A percentile compares a stretch with the other conserved stretches of the same genome.
These are phyloP conservation scores for Plebejus anna DNA, from an alignment of 2,888 invertebrate species.

Conservation along the genomic window DNA sequence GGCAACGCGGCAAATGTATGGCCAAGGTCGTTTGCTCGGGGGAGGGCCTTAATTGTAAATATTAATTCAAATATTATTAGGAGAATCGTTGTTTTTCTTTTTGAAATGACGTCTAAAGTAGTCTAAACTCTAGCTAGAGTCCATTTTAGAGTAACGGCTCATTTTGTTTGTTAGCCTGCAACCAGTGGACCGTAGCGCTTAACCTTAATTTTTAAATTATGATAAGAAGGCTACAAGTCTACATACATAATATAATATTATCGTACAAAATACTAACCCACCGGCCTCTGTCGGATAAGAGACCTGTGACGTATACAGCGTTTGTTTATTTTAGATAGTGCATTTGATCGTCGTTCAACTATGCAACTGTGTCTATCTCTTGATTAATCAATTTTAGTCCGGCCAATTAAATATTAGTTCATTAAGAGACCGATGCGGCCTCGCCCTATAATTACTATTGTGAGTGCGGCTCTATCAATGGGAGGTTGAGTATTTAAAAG, in stretches of 20 bases:
- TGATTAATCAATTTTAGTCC: slow-evolving; percentile 17
- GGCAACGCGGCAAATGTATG: no score
- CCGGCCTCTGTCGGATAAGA: background rate
- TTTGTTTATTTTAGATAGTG: slow-evolving; percentile 24
- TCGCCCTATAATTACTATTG: slow-evolving; percentile 16
- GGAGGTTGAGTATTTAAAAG: background rate
- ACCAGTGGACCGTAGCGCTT: background rate
- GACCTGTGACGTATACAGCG: background rate
- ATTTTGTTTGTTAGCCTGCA: slow-evolving; percentile 1
- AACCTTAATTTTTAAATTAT: slow-evolving; percentile 14
- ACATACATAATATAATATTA: background rate
- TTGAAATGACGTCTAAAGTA: background rate
- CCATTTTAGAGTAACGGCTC: background rate
- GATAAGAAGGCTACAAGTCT: background rate
- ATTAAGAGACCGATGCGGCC: slow-evolving; percentile 19
- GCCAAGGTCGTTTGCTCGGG: no score
- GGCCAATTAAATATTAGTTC: slow-evolving; percentile 23
- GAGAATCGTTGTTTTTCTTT: no score
- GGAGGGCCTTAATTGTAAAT: no score
- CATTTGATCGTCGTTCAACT: slow-evolving; percentile 24
- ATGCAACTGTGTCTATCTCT: slow-evolving; percentile 20
- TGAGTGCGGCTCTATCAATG: background rate
- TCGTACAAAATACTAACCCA: background rate
- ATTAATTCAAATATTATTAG: no score
- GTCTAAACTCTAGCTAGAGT: background rate